A percentile compares a stretch with the other conserved stretches of the same genome.
phyloP scores from a whole-genome alignment of 1,140 invertebrate species.

The Vanessa tameamea region DNA sequence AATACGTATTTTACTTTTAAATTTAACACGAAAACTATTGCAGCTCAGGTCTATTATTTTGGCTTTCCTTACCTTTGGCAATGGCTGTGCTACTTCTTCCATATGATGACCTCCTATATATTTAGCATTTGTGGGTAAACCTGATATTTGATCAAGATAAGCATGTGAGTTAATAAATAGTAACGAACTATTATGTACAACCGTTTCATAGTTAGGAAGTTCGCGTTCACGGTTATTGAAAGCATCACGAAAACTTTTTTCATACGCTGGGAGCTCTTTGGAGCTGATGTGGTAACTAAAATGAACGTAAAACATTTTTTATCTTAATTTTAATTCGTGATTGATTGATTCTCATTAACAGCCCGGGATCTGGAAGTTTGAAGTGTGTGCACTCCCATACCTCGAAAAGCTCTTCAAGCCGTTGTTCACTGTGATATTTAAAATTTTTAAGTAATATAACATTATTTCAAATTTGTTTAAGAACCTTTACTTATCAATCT shows the following conservation, averaged over 20 bases:
- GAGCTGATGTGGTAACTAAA: constrained; percentile 46
- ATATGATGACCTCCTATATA: constrained; percentile 54
- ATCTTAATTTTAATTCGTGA: not conserved
- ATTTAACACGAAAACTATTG: too few species aligned
- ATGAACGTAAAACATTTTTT: not conserved
- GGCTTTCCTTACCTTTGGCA: constrained; percentile 40
- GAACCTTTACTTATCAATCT: too few species aligned
- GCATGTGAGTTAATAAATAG: constrained; percentile 54
- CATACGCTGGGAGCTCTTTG: constrained; percentile 47
- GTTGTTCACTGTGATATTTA: too few species aligned
- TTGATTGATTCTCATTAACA: too few species aligned
- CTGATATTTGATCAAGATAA: constrained; percentile 42
- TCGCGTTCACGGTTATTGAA: constrained; percentile 35
- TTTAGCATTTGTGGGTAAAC: constrained; percentile 49
- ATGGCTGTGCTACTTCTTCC: constrained; percentile 4
- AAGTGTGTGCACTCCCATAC: too few species aligned
- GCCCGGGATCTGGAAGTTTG: too few species aligned
- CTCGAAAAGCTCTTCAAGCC: too few species aligned
- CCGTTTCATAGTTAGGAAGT: constrained; percentile 41
- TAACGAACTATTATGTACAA: constrained; percentile 47
- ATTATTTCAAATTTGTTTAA: not conserved
- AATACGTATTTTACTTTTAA: too few species aligned
- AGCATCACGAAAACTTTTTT: constrained; percentile 39
- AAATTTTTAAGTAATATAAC: not conserved
- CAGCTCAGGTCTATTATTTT: not conserved